A percentile compares a stretch with the other conserved stretches of the same genome.
Evolutionary conservation across 2,113 vertebrate species (phyloP).

Genomic region (Takifugu flavidus): DNA sequence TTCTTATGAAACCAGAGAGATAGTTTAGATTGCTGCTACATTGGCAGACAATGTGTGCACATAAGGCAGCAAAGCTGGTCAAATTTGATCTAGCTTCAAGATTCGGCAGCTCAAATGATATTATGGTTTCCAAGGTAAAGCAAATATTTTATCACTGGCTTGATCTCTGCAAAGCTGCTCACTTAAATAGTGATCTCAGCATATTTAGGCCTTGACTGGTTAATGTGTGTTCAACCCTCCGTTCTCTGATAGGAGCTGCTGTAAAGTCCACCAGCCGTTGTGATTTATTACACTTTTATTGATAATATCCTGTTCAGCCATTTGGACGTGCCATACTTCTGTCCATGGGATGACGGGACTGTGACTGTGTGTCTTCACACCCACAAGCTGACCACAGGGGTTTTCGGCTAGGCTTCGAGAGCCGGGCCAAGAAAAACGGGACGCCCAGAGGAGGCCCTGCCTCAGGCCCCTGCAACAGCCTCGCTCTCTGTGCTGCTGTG

Average conservation of each 20-base stretch:
- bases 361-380: constrained; percentile 68
- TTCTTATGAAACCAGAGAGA: constrained; percentile 71
- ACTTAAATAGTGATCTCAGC: constrained; percentile 33
- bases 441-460: constrained; percentile 60
- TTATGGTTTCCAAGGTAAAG: constrained; percentile 47
- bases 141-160: constrained; percentile 50
- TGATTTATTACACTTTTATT: background rate
- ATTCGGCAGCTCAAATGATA: constrained; percentile 55
- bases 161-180: constrained; percentile 39
- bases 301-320: constrained; percentile 28
- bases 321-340: constrained; percentile 37
- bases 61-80: constrained; percentile 62
- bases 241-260: constrained; percentile 21
- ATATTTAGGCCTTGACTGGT: constrained; percentile 21
- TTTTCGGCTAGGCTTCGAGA: constrained; percentile 57
- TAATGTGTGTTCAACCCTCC: constrained; percentile 6
- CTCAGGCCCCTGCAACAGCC: constrained; percentile 54
- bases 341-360: constrained; percentile 56
- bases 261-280: too few relatives aligned
- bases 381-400: constrained; percentile 71
- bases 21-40: constrained; percentile 70
- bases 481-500: constrained; percentile 47
- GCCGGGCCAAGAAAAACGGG: constrained; percentile 72
- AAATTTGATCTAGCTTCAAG: constrained; percentile 62
- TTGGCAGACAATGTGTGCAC: constrained; percentile 64